These are phyloP conservation scores for Papilio elwesi DNA, from an alignment of 2,888 invertebrate genomes.

Conservation along the genomic window DNA sequence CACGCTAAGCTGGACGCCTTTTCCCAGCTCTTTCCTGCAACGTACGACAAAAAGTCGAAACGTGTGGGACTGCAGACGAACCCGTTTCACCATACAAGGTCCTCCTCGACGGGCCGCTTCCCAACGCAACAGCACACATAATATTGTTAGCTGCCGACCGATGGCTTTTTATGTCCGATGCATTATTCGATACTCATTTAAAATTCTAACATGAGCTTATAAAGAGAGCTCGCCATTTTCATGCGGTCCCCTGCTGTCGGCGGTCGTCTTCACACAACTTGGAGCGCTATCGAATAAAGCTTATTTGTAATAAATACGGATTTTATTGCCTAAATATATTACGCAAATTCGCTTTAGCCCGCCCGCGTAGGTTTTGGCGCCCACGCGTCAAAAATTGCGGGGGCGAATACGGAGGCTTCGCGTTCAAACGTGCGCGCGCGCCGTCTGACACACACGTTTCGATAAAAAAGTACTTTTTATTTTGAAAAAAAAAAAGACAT, in stretches of 20 bases:
- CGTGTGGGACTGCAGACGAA: conserved; percentile 83
- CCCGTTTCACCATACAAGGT: conserved; percentile 82
- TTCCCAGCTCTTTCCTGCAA: conserved; percentile 75
- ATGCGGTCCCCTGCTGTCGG: conserved; percentile 74
- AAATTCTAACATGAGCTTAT: conserved; percentile 83
- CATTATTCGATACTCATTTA: conserved; percentile 85
- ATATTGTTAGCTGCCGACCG: conserved; percentile 80
- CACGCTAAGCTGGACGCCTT: conserved; percentile 60
- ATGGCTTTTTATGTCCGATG: conserved; percentile 84
- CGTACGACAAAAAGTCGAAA: conserved; percentile 78
- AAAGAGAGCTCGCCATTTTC: conserved; percentile 81
- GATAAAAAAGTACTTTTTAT: conserved; percentile 48
- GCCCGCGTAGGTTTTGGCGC: conserved; percentile 64
- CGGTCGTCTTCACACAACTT: conserved; percentile 61
- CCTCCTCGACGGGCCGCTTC: conserved; percentile 76
- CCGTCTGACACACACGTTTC: conserved; percentile 74
- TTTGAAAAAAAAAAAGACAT: conserved; percentile 29
- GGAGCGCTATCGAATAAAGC: conserved; percentile 36
- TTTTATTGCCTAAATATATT: conserved; percentile 73
- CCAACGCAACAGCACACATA: conserved; percentile 81
- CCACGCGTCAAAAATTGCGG: conserved; percentile 80
- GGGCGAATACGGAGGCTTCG: conserved; percentile 77
- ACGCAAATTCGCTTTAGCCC: conserved; percentile 79
- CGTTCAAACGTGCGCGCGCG: conserved; percentile 79
- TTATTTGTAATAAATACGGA: conserved; percentile 34